phyloP scores from a whole-genome alignment of 37 sponge, comb jelly and placozoan species.

The Diacarnus erythraeanus region DNA sequence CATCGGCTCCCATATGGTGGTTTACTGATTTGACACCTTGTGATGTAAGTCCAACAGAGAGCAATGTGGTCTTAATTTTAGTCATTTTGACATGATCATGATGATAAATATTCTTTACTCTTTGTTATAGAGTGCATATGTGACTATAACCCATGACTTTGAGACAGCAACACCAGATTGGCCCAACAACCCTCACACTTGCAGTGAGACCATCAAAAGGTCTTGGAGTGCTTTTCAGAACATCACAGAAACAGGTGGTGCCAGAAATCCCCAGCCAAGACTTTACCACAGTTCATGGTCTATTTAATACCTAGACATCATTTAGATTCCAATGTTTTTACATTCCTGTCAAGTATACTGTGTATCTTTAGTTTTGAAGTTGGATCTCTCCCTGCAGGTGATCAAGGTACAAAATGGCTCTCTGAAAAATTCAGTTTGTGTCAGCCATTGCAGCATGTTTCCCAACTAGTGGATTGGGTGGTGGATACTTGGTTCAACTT shows the following conservation, averaged over 20 bases:
- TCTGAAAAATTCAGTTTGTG: constrained; percentile 58
- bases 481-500: constrained; percentile 60
- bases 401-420: constrained; percentile 36
- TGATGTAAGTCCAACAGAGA: constrained; percentile 50
- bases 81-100: not conserved
- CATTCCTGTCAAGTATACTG: too few relatives aligned
- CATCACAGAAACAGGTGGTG: not conserved
- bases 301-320: too few relatives aligned
- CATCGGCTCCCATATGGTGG: constrained; percentile 92
- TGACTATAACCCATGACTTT: not conserved
- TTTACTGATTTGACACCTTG: constrained; percentile 62
- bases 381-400: not conserved
- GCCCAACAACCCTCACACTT: constrained; percentile 14
- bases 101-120: too few relatives aligned
- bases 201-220: constrained; percentile 38
- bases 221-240: constrained; percentile 51
- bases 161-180: not conserved
- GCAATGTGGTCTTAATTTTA: too few relatives aligned
- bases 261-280: not conserved
- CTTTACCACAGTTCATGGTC: too few relatives aligned
- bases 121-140: constrained; percentile 1
- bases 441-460: constrained; percentile 9
- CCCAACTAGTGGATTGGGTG: constrained; percentile 36
- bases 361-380: too few relatives aligned
- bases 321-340: too few relatives aligned